Evolutionary conservation across 2,888 invertebrate genomes (phyloP).

Genomic region (Margaritifera margaritifera): DNA sequence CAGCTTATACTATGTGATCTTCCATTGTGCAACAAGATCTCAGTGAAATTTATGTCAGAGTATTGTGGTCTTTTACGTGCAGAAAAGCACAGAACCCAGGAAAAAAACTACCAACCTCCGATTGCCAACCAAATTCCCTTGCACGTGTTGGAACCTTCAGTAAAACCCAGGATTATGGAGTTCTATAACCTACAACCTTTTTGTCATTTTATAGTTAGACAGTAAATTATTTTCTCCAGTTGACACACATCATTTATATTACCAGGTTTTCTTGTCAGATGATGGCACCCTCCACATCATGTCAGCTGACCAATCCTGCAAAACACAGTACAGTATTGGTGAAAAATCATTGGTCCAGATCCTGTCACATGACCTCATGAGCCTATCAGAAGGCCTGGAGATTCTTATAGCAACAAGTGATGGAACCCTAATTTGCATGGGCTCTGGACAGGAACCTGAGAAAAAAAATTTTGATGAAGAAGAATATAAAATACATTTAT

Average conservation of each 20-base stretch:
- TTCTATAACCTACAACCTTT: too few relatives aligned
- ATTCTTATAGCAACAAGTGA: conserved; percentile 65
- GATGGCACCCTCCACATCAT: conserved; percentile 65
- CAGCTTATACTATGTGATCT: neutral
- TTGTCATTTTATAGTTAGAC: too few relatives aligned
- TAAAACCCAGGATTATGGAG: too few relatives aligned
- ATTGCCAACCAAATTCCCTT: too few relatives aligned
- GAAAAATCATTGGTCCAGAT: conserved; percentile 66
- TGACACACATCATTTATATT: conserved; percentile 2
- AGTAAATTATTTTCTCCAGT: neutral
- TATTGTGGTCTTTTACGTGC: neutral
- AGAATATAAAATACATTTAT: conserved; percentile 14
- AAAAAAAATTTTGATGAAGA: conserved; percentile 22
- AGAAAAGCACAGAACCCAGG: too few relatives aligned
- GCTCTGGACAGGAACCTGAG: conserved; percentile 40
- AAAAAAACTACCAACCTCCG: too few relatives aligned
- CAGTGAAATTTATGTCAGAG: neutral
- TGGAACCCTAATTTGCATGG: conserved; percentile 66
- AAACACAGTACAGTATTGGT: conserved; percentile 56
- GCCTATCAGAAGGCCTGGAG: conserved; percentile 58
- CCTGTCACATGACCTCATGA: conserved; percentile 62
- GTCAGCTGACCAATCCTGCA: conserved; percentile 59
- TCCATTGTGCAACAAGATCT: too few relatives aligned
- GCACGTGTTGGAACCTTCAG: too few relatives aligned
- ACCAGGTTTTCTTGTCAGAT: conserved; percentile 56